A percentile compares a stretch with the other conserved stretches of the same genome.
Evolutionary conservation across 2,797 vertebrate species (phyloP).

Genomic region (Myoxocephalus aenaeus): DNA sequence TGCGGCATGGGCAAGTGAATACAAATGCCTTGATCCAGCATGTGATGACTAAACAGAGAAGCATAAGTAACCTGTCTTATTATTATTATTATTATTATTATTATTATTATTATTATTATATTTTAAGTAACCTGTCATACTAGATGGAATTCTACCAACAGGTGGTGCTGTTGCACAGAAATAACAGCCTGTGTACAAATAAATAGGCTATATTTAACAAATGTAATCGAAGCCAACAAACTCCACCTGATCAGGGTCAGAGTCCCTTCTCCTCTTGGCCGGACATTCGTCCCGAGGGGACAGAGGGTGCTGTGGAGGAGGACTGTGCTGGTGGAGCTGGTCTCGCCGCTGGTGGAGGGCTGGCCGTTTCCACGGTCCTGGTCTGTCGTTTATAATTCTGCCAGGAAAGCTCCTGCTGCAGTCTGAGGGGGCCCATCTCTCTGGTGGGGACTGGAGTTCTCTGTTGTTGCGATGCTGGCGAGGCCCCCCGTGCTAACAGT

Average conservation of each 20-base stretch:
- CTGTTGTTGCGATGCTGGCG: slow-evolving; percentile 73
- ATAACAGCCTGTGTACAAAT: neutral
- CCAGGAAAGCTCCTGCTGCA: slow-evolving; percentile 72
- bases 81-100: too few species aligned
- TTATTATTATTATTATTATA: too few species aligned
- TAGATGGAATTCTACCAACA: slow-evolving; percentile 30
- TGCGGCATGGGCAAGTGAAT: slow-evolving; percentile 68
- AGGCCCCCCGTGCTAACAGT: slow-evolving; percentile 74
- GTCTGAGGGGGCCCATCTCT: slow-evolving; percentile 78
- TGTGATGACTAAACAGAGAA: slow-evolving; percentile 71
- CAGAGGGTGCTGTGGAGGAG: slow-evolving; percentile 72
- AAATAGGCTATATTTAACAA: neutral
- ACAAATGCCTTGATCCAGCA: slow-evolving; percentile 76
- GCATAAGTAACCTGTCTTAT: neutral
- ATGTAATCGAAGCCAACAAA: neutral
- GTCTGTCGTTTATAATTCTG: slow-evolving; percentile 70
- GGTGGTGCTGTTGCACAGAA: slow-evolving; percentile 51
- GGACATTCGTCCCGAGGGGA: slow-evolving; percentile 82
- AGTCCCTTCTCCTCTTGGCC: slow-evolving; percentile 87
- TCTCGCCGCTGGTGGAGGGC: slow-evolving; percentile 78
- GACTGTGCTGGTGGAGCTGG: slow-evolving; percentile 81
- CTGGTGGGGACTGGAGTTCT: slow-evolving; percentile 64
- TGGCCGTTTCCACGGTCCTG: slow-evolving; percentile 78
- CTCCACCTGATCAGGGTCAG: slow-evolving; percentile 86
- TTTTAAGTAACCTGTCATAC: neutral